phyloP scores from a whole-genome alignment of 2,113 vertebrate genomes.

The Dolichallabes microphthalmus region DNA sequence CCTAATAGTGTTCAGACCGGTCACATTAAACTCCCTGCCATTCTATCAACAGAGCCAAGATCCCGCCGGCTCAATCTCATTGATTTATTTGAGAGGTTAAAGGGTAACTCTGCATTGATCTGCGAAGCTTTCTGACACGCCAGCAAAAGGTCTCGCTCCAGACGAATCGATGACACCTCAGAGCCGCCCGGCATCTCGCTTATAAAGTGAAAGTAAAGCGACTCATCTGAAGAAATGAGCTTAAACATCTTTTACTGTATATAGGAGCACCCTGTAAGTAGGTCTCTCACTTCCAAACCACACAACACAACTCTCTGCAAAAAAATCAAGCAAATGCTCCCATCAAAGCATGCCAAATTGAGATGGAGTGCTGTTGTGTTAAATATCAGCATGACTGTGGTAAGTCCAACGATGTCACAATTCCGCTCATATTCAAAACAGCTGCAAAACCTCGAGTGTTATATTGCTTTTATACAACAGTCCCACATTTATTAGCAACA shows the following conservation, averaged over 20 bases:
- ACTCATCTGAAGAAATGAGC: background rate
- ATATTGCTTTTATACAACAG: too few relatives aligned
- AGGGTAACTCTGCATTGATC: slow-evolving; percentile 84
- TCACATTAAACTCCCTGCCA: slow-evolving; percentile 78
- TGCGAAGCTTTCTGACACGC: slow-evolving; percentile 86
- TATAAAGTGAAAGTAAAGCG: slow-evolving; percentile 74
- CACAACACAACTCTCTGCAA: background rate
- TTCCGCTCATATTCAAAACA: too few relatives aligned
- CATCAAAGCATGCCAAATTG: background rate
- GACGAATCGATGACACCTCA: slow-evolving; percentile 87
- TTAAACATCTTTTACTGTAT: too few relatives aligned
- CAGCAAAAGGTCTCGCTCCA: slow-evolving; percentile 77
- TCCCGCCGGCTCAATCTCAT: slow-evolving; percentile 80
- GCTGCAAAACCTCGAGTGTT: too few relatives aligned
- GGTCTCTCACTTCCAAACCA: background rate
- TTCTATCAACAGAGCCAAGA: slow-evolving; percentile 76
- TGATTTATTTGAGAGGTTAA: slow-evolving; percentile 86
- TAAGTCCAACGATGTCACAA: too few relatives aligned
- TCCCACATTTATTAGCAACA: too few relatives aligned
- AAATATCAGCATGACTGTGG: too few relatives aligned
- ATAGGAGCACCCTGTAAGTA: background rate
- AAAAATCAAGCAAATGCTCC: background rate
- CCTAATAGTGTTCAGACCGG: slow-evolving; percentile 76
- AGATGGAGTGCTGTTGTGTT: too few relatives aligned
- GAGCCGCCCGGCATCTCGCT: slow-evolving; percentile 83